phyloP scores from a whole-genome alignment of 2,113 vertebrate species.

The Chamaea fasciata region DNA sequence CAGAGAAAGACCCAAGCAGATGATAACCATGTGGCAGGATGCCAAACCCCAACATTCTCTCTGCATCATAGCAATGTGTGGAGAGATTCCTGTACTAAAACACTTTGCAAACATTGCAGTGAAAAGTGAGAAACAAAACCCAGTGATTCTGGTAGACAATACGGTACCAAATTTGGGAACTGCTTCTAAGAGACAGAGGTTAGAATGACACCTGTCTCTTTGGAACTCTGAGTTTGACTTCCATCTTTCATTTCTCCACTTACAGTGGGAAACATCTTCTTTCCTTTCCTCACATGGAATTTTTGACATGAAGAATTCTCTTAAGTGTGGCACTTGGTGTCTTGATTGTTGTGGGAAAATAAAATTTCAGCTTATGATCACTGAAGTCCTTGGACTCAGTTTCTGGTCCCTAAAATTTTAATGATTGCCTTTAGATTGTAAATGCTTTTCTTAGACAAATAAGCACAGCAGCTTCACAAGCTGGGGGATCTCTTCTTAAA shows the following conservation, averaged over 20 bases:
- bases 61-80: neutral
- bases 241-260: neutral
- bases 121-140: neutral
- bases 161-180: neutral
- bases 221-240: neutral
- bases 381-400: constrained; percentile 41
- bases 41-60: neutral
- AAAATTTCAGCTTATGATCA: constrained; percentile 43
- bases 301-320: constrained; percentile 1
- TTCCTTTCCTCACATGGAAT: constrained; percentile 9
- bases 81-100: neutral
- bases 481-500: constrained; percentile 32
- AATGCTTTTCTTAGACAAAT: constrained; percentile 57
- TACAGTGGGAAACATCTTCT: neutral
- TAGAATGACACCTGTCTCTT: neutral
- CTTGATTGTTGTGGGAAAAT: constrained; percentile 10
- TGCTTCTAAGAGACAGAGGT: neutral
- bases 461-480: constrained; percentile 37
- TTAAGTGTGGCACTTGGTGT: neutral
- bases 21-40: neutral
- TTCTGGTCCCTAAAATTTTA: constrained; percentile 55
- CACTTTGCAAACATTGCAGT: neutral
- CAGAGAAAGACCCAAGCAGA: neutral
- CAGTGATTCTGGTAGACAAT: neutral
- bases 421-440: constrained; percentile 47